Percentiles rank a stretch among this genome's conserved stretches.
These are phyloP conservation scores for Chondrilla cf. caribensis DNA, from an alignment of 37 sponge, comb jelly and placozoan genomes.

Conservation along the genomic window DNA sequence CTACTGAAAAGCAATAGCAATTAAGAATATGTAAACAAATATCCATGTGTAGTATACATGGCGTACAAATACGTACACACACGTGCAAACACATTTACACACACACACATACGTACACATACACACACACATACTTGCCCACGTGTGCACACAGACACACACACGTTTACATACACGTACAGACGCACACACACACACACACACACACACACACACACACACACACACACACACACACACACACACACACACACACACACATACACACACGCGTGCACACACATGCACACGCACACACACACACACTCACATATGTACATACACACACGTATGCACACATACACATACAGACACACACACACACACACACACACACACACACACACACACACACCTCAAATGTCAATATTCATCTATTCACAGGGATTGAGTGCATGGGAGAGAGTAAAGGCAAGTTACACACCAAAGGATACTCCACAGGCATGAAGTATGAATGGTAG, in stretches of 20 bases:
- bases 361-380: slow-evolving; percentile 22
- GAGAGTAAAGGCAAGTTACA: neutral
- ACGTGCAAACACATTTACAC: slow-evolving; percentile 51
- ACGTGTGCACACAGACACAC: slow-evolving; percentile 59
- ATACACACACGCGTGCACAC: slow-evolving; percentile 10
- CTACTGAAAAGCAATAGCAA: no score
- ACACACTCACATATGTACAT: neutral
- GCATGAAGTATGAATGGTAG: no score
- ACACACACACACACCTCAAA: slow-evolving; percentile 15
- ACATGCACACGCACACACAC: slow-evolving; percentile 9
- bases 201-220: slow-evolving; percentile 21
- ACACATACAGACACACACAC: neutral
- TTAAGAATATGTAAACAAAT: no score
- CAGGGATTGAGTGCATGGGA: neutral
- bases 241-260: neutral
- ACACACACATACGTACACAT: slow-evolving; percentile 64
- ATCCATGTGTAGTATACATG: neutral
- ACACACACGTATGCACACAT: neutral
- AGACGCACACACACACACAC: slow-evolving; percentile 59
- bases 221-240: slow-evolving; percentile 26
- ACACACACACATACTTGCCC: slow-evolving; percentile 64
- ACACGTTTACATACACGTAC: slow-evolving; percentile 61
- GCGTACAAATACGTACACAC: slow-evolving; percentile 34
- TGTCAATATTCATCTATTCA: neutral
- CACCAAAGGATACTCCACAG: no score